Evolutionary conservation across 2,113 vertebrate species (phyloP), one percentile per base, ranked within the genome.

Genomic region (Rutilus rutilus): DNA sequence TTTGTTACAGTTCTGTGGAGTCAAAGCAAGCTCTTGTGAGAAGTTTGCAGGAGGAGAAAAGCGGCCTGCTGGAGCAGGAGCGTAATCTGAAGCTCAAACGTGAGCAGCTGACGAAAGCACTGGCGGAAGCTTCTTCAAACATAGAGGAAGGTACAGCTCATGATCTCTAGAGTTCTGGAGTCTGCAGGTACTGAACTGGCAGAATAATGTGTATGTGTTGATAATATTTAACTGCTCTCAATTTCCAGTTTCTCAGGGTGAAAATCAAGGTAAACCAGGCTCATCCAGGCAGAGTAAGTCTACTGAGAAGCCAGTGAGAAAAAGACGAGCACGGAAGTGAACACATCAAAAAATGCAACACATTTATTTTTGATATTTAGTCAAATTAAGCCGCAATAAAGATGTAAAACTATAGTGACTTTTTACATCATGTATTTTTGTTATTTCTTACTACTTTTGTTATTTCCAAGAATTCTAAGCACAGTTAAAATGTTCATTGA

Each of bases 81-180:
- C 2, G 30, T 11, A 14, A 67, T 33, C 47, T 86, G 57, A 86
- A 84, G 9, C 27, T 36, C n/a, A 85, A 30, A 27, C 36, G 57
- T 45, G 80, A 84, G 25, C 59, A 85, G n/a, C 78, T 88, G 33
- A 86, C 17, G 74, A 65, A 64, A 65, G 19, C 12, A 19, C 36
- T 83, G 33, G 45, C 15, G 2, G 36, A 73, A n/a, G 9, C 45
- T 36, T 54, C 25, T 54, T 33, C 33, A 47, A 74, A 33, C 42
- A 25, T 5, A 52, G 36, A 81, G 10, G 30, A 82, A 76, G 60
- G 36, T 85, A 42, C 42, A 19, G 12, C 12, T 80, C 8, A 5
- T 39, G 21, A 23, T 17, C 27, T 82, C 9, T 60, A 30, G 1
- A 76, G 4, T 9, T 6, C 17, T 78, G 5, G 2, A n/a, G 52